Conservation (phyloP, 2,797 vertebrate genomes). For the Bradypodion ventrale region DNA sequence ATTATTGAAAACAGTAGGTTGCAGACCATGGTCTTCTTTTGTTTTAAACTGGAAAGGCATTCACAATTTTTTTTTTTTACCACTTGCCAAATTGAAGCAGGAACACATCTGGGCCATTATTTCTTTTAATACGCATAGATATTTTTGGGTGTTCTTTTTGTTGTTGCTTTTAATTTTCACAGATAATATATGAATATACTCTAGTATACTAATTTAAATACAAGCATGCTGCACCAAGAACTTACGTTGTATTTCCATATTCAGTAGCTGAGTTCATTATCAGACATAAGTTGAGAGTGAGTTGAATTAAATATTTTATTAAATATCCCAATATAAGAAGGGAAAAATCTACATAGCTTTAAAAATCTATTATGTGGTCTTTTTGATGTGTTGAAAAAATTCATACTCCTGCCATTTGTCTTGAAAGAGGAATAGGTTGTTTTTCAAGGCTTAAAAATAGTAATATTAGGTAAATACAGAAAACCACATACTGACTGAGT, state of each 20-base stretch:
- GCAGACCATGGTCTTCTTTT: neutral
- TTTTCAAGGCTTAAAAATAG: neutral
- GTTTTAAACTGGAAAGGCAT: conserved; percentile 23
- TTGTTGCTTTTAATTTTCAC: neutral
- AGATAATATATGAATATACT: neutral
- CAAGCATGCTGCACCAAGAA: neutral
- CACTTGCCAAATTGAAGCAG: neutral
- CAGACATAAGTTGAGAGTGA: neutral
- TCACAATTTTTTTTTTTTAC: neutral
- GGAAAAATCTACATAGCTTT: too few relatives aligned
- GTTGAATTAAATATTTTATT: neutral
- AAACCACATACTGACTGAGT: neutral
- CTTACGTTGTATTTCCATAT: neutral
- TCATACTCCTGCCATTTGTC: neutral
- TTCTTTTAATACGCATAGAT: neutral
- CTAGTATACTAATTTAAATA: neutral
- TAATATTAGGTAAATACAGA: neutral
- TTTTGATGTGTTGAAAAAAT: neutral
- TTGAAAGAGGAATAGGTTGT: neutral
- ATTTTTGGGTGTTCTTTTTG: neutral
- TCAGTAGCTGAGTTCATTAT: neutral
- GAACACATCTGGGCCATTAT: conserved; percentile 21
- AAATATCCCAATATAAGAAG: neutral
- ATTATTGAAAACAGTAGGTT: conserved; percentile 18
- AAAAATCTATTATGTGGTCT: neutral